A percentile compares a stretch with the other conserved stretches of the same genome.
Evolutionary conservation across 2,888 invertebrate species (phyloP).

Genomic region (Zaprionus obscuricornis): DNA sequence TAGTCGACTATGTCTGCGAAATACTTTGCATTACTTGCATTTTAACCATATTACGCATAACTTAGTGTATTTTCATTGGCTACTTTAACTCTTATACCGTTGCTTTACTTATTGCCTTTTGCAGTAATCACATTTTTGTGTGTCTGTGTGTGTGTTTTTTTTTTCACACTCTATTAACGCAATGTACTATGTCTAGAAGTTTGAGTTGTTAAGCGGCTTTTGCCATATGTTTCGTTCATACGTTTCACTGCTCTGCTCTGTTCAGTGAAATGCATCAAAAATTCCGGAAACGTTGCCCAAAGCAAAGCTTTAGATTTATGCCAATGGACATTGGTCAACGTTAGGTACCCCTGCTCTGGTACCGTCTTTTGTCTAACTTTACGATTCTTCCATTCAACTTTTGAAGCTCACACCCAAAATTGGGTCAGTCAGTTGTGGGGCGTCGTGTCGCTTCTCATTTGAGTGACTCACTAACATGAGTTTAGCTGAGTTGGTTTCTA

Average conservation of each 20-base stretch:
- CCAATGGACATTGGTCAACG: background rate
- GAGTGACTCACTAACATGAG: slow-evolving; percentile 54
- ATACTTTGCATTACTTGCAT: no score
- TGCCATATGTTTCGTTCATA: slow-evolving; percentile 23
- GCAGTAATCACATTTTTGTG: no score
- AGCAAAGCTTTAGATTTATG: slow-evolving; percentile 59
- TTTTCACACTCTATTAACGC: slow-evolving; percentile 68
- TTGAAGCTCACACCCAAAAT: slow-evolving; percentile 31
- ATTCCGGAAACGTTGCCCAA: slow-evolving; percentile 64
- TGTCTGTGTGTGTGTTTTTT: no score
- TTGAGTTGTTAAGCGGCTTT: slow-evolving; percentile 23
- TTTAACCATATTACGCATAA: no score
- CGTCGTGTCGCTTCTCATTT: slow-evolving; percentile 15
- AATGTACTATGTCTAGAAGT: slow-evolving; percentile 20
- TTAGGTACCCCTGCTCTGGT: background rate
- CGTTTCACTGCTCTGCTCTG: background rate
- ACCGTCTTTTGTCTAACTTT: background rate
- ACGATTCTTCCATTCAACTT: no score
- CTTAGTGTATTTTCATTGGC: no score
- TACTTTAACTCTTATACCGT: no score
- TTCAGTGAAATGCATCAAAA: slow-evolving; percentile 60
- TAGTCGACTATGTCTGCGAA: no score
- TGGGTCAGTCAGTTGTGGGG: slow-evolving; percentile 56
- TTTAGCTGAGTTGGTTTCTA: slow-evolving; percentile 53
- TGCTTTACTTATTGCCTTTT: background rate